Percentiles rank a stretch among this genome's conserved stretches.
phyloP scores from a whole-genome alignment of 2,113 vertebrate genomes.

The Ornithorhynchus anatinus region DNA sequence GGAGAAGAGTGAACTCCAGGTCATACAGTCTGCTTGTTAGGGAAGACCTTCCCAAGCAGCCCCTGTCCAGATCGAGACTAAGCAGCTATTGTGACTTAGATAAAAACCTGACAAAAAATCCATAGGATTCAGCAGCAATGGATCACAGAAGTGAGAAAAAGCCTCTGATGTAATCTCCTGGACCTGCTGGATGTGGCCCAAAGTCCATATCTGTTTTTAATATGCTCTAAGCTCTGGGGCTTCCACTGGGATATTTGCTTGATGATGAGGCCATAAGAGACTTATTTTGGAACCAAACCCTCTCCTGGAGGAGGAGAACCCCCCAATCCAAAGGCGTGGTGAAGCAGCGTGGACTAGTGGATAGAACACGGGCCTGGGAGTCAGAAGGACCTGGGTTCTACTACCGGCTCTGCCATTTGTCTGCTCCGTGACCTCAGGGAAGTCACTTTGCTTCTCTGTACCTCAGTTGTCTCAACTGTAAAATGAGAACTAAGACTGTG shows the following conservation, averaged over 20 bases:
- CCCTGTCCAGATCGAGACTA: not conserved
- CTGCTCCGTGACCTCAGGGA: too few relatives aligned
- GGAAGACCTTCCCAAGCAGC: not conserved
- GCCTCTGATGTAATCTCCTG: not conserved
- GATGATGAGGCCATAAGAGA: not conserved
- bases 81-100: not conserved
- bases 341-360: too few relatives aligned
- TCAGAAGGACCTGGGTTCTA: too few relatives aligned
- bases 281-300: not conserved
- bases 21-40: not conserved
- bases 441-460: too few relatives aligned
- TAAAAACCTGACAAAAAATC: not conserved
- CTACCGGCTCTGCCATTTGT: too few relatives aligned
- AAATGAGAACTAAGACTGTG: too few relatives aligned
- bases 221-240: too few relatives aligned
- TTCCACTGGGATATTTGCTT: not conserved
- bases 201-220: too few relatives aligned
- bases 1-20: not conserved
- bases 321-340: too few relatives aligned
- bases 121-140: not conserved
- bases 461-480: too few relatives aligned
- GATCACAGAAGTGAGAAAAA: not conserved
- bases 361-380: too few relatives aligned
- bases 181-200: rapidly evolving
- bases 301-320: too few relatives aligned